Base-by-base conservation (phyloP, 2,888 invertebrate species). In the Epirrita christyi region DNA sequence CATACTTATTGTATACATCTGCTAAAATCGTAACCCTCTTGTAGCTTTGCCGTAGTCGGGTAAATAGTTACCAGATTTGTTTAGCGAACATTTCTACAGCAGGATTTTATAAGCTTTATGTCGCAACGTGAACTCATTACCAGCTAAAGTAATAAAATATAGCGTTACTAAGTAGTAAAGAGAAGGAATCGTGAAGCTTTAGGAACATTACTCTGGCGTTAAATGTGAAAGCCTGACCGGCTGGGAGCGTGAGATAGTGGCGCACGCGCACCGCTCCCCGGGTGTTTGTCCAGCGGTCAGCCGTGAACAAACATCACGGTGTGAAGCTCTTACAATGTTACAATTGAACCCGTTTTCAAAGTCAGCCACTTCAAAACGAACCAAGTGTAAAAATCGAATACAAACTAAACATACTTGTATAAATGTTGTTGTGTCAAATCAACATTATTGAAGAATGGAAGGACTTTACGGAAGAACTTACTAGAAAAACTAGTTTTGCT, bases 291-390 rank as follows among this genome's bases (percentile, higher is more conserved):
- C 67, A 68, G 63, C 68, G 66, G 68, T 64, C 60, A 59, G 68
- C 65, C 75, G 76, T 76, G 78, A 73, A 69, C 78, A 84, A 82
- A 85, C 77, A 81, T 66, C 69, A 67, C 71, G 68, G 68, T 69
- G 74, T 73, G 71, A 72, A 75, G 63, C 68, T 60, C 64, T 75
- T 73, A 46, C 76, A 81, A 78, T 76, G 77, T 78, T 80, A 77
- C 76, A 61, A 71, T 76, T 71, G 73, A 68, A 62, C 59, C 61
- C 58, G 65, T 64, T 63, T 49, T 41, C 55, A 59, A 44, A 42
- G 47, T 41, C 43, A 43, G 45, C 34, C 15, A 37, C 50, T 29
- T 41, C 42, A 29, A 56, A 59, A 58, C 50, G 47, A 55, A 53
- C 49, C 9, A 28, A 44, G 44, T 40, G 14, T 55, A 50, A 49